Evolutionary conservation across 2,797 vertebrate genomes (phyloP), one percentile per base, ranked within the genome.

Genomic region (Acropternis orthonyx): DNA sequence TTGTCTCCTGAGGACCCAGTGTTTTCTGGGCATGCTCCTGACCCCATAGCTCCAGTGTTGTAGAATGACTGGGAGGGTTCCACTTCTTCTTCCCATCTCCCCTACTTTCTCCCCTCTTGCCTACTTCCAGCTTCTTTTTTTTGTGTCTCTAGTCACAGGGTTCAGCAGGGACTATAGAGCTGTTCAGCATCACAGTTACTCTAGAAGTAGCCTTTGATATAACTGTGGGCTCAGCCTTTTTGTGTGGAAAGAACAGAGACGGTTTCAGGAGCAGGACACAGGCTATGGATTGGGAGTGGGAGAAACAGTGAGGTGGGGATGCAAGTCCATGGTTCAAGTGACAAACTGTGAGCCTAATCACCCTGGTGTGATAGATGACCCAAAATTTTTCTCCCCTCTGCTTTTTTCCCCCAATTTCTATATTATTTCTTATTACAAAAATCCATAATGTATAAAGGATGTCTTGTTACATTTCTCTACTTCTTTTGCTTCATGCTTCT

Each of bases 291-390:
- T 34, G 19, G 15, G 55, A 76, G 6, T 49, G 6, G 43, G 36
- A 10, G 2, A 92, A 91, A 23, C 11, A 77, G 41, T 23, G 5
- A 76, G 6, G 12, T 41, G 12, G 6, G 21, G 12, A 12, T 36
- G 30, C 8, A 74, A 84, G 2, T 12, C 23, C 36, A 51, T 6
- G 51, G 32, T 41, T 65, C 27, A 79, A 49, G 67, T 13, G 3
- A 17, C 18, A 62, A 71, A 32, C 18, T 48, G 17, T 26, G 14
- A 62, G 3, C 15, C 15, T 61, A 30, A 26, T 43, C 39, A 88
- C 44, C 10, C 34, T 0, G 1, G 0, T 59, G 22, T 37, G 6
- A 11, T 34, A 63, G 41, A 58, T 9, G 14, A 51, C 20, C 2
- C 14, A 27, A n/a, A 63, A 3, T 9, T 39, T 28, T 55, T 41